These are phyloP conservation scores for Ylistrum balloti DNA, from an alignment of 1,140 invertebrate genomes.

Conservation along the genomic window DNA sequence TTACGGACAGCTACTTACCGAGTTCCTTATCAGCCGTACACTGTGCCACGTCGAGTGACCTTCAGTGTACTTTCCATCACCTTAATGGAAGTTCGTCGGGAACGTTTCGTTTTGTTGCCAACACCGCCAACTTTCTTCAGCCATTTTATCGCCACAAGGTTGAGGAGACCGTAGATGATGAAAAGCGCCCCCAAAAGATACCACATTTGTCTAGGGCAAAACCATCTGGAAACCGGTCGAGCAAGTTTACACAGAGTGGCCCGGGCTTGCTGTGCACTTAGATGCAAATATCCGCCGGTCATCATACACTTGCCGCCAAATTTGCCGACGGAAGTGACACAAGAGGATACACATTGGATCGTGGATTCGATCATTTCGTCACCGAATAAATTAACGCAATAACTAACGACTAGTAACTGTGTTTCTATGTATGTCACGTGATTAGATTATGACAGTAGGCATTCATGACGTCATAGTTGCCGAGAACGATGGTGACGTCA, in stretches of 20 bases:
- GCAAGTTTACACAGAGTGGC: background rate
- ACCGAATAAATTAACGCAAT: background rate
- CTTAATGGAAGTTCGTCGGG: background rate
- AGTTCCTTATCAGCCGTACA: background rate
- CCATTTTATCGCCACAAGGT: background rate
- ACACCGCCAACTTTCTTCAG: background rate
- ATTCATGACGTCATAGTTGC: slow-evolving; percentile 8
- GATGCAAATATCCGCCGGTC: background rate
- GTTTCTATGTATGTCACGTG: slow-evolving; percentile 10
- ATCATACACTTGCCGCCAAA: background rate
- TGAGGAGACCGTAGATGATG: background rate
- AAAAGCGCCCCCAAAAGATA: background rate
- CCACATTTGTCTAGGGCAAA: background rate
- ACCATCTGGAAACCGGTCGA: background rate
- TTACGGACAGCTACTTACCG: background rate
- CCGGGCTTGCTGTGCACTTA: background rate
- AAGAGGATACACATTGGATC: background rate
- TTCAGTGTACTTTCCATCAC: background rate
- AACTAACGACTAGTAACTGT: background rate
- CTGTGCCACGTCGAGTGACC: background rate
- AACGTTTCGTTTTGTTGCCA: background rate
- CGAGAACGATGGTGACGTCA: background rate
- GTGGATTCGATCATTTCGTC: slow-evolving; percentile 10
- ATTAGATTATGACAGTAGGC: background rate
- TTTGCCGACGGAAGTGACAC: background rate